phyloP scores from a whole-genome alignment of 2,888 invertebrate genomes.

The Tenthredo amoena region DNA sequence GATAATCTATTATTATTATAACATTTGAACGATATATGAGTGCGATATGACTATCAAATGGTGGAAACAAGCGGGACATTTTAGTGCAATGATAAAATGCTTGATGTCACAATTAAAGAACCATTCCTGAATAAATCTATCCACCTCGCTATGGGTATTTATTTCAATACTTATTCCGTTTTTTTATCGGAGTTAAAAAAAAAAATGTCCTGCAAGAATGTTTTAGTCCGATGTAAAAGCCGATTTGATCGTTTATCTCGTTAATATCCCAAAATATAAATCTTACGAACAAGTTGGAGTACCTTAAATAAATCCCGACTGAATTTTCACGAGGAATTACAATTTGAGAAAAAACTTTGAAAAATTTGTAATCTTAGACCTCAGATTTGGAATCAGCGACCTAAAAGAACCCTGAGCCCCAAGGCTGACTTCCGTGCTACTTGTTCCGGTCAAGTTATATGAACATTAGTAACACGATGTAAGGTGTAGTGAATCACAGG shows the following conservation, averaged over 20 bases:
- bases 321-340: too few relatives aligned
- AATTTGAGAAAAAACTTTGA: too few relatives aligned
- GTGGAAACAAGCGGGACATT: background rate
- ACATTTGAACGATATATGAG: background rate
- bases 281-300: too few relatives aligned
- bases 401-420: background rate
- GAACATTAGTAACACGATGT: too few relatives aligned
- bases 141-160: background rate
- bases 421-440: too few relatives aligned
- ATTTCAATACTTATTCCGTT: background rate
- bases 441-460: too few relatives aligned
- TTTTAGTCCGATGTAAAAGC: background rate
- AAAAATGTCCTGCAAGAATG: background rate
- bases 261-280: background rate
- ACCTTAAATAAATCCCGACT: background rate
- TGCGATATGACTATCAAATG: background rate
- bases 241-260: background rate
- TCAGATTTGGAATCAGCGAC: background rate
- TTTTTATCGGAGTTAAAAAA: background rate
- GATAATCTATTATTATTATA: background rate
- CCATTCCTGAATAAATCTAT: background rate
- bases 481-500: too few relatives aligned
- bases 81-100: background rate
- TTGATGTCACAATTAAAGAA: background rate
- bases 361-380: background rate